Evolutionary conservation across 2,113 vertebrate species (phyloP).

Genomic region (Melanerpes formicivorus): DNA sequence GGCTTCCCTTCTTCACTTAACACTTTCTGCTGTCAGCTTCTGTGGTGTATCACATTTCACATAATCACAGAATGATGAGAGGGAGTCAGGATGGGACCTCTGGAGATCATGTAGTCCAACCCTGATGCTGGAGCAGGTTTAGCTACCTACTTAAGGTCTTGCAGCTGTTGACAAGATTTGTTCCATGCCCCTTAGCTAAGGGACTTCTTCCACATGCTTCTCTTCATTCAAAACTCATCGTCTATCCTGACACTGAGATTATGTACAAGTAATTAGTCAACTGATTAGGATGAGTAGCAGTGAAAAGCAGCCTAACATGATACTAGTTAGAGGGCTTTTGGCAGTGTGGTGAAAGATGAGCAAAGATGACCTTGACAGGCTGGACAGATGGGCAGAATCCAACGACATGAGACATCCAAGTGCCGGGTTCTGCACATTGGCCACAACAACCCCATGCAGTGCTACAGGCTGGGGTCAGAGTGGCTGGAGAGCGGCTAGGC

Average conservation of each 20-base stretch:
- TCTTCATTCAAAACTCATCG: background rate
- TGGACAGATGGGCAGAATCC: too few relatives aligned
- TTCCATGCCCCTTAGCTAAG: background rate
- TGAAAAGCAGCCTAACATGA: conserved; percentile 46
- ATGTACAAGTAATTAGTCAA: conserved; percentile 42
- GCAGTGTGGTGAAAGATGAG: conserved; percentile 24
- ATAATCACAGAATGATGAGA: too few relatives aligned
- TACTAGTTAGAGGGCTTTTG: conserved; percentile 61
- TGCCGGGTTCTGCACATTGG: too few relatives aligned
- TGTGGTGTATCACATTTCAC: background rate
- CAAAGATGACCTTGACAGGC: background rate
- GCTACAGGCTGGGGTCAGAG: too few relatives aligned
- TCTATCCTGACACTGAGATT: conserved; percentile 8
- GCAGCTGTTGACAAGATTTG: background rate
- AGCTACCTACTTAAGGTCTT: background rate
- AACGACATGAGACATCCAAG: too few relatives aligned
- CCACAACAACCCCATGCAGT: too few relatives aligned
- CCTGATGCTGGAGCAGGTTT: background rate
- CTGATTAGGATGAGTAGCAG: conserved; percentile 40
- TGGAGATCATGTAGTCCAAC: too few relatives aligned
- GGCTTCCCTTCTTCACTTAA: background rate
- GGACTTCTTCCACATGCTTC: background rate
- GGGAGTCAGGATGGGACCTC: too few relatives aligned
- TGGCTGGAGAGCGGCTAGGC: too few relatives aligned
- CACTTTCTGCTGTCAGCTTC: background rate